Conservation (phyloP, 2,113 vertebrate genomes). For the Microtus richardsoni region DNA sequence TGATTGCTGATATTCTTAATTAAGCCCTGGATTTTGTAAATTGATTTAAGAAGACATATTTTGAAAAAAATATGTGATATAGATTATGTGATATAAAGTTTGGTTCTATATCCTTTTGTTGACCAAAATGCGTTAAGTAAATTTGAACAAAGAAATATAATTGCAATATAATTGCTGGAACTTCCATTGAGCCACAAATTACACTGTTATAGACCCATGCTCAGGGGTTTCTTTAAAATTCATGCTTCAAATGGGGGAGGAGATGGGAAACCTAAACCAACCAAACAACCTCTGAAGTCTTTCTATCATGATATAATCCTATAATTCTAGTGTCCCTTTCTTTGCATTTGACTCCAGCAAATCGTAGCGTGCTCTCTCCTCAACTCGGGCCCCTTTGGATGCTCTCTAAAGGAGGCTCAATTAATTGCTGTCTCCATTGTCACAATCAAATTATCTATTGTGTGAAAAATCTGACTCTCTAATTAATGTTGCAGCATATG, state of each 20-base stretch:
- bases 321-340: constrained; percentile 56
- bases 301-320: not conserved
- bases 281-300: not conserved
- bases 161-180: constrained; percentile 76
- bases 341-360: constrained; percentile 59
- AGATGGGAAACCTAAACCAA: not conserved
- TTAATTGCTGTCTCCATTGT: constrained; percentile 82
- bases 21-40: constrained; percentile 81
- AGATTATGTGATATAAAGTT: constrained; percentile 19
- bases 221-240: not conserved
- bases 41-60: constrained; percentile 70
- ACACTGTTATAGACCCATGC: constrained; percentile 34
- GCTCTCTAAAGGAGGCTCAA: constrained; percentile 69
- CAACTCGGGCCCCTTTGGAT: constrained; percentile 62
- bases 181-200: constrained; percentile 69
- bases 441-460: constrained; percentile 82
- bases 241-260: not conserved
- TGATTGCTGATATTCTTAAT: constrained; percentile 87
- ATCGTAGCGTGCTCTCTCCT: constrained; percentile 48
- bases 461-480: constrained; percentile 82
- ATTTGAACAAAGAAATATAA: constrained; percentile 79
- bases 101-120: constrained; percentile 53
- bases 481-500: constrained; percentile 85
- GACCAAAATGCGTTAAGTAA: constrained; percentile 58
- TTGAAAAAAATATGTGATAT: constrained; percentile 64